Evolutionary conservation across 2,797 vertebrate genomes (phyloP).

Genomic region (Rhodeus uyekii): DNA sequence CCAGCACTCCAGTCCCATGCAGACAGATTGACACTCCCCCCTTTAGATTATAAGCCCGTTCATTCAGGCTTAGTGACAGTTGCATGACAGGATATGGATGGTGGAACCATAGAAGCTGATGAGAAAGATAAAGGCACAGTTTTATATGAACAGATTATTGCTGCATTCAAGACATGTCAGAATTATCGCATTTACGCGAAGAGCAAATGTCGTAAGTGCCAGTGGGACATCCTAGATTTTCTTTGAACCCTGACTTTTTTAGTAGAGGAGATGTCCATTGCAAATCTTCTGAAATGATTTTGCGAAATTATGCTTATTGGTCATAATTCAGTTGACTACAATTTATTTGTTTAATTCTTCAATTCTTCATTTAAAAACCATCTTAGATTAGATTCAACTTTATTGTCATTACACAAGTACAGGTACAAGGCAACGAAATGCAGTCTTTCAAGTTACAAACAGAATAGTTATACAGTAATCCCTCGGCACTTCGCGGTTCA

Average conservation of each 20-base stretch:
- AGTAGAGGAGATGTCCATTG: background rate
- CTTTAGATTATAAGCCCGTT: slow-evolving; percentile 22
- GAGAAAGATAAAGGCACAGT: slow-evolving; percentile 27
- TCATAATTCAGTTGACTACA: background rate
- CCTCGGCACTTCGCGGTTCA: no score
- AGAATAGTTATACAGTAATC: background rate
- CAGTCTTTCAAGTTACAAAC: background rate
- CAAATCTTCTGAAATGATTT: background rate
- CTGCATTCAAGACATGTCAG: slow-evolving; percentile 13
- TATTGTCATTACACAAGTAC: no score
- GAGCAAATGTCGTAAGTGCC: background rate
- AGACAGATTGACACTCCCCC: slow-evolving; percentile 5
- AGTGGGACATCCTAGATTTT: slow-evolving; percentile 9
- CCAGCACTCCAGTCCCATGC: slow-evolving; percentile 22
- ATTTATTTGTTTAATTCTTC: background rate
- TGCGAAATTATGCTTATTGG: background rate
- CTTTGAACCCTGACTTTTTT: slow-evolving; percentile 7
- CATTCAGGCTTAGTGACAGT: slow-evolving; percentile 28
- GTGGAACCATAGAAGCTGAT: slow-evolving; percentile 18
- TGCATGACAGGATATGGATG: slow-evolving; percentile 32
- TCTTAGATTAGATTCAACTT: no score
- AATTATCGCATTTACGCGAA: slow-evolving; percentile 23
- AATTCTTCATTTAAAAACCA: background rate
- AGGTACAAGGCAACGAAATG: no score
- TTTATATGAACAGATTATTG: slow-evolving; percentile 39